Percentiles rank a stretch among this genome's conserved stretches.
Conservation (phyloP, 2,113 vertebrate genomes). For the Eleginops maclovinus region DNA sequence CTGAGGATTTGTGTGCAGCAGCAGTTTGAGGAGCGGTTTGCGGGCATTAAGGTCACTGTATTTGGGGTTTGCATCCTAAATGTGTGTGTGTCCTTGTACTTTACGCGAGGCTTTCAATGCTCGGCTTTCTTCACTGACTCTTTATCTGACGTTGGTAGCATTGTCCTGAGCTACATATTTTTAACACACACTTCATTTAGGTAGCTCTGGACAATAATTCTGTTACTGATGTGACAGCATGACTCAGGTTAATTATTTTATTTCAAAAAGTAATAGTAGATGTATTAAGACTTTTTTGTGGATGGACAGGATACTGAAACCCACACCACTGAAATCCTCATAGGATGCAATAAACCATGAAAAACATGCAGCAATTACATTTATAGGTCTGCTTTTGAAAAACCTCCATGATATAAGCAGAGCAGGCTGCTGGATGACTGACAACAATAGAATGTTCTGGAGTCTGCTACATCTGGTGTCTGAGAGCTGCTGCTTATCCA, state of each 20-base stretch:
- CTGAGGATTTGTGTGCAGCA: neutral
- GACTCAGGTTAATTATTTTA: neutral
- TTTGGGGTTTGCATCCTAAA: neutral
- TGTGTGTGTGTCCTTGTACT: neutral
- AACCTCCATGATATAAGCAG: neutral
- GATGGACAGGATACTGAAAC: neutral
- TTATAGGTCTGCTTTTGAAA: neutral
- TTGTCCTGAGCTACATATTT: neutral
- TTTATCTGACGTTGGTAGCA: neutral
- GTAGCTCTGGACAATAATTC: neutral
- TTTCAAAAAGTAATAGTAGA: neutral
- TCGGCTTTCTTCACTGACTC: neutral
- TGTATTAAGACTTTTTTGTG: neutral
- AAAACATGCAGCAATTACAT: neutral
- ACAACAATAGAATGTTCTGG: neutral
- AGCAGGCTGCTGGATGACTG: neutral
- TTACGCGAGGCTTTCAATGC: neutral
- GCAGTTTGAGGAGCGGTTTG: neutral
- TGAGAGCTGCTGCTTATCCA: conserved; percentile 8
- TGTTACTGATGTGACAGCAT: neutral
- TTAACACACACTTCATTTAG: neutral
- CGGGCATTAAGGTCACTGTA: neutral
- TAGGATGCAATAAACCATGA: neutral
- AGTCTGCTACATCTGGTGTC: conserved; percentile 5
- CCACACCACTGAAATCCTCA: neutral